Evolutionary conservation across 1,140 invertebrate genomes (phyloP), one percentile per base, ranked within the genome.

Genomic region (Drosophila teissieri): DNA sequence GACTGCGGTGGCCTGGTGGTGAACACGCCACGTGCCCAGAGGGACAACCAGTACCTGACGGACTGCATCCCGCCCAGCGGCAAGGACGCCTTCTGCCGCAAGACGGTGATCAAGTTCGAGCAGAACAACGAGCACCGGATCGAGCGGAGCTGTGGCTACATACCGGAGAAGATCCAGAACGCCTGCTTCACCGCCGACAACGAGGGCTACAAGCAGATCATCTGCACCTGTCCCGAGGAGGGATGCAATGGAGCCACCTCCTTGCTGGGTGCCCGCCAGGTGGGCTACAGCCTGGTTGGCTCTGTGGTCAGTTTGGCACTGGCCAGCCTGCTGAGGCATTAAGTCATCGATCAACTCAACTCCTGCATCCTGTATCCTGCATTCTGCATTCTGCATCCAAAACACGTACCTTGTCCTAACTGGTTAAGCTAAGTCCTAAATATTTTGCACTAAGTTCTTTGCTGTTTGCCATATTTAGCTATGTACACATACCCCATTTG

Each of bases 1-100:
- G 93, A 95, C 61, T 97, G 96, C 85, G 92, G 93, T 8, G 92
- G 94, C 6, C 54, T 91, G 15, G 10, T 83, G 54, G 73, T 91
- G 6, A 88, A 76, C 27, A 91, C 91, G 1, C 88, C 91, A 2
- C 73, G 77, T 7, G 85, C 64, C 40, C 80, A 77, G 46, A 73
- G 70, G 3, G 83, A 91, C 45, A 76, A 89, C 36, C 82, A 82
- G 46, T 92, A 68, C 27, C 67, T 92, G 14, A 55, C 36, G 27
- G 91, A 92, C 2, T 92, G 91, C 37, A 15, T 24, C 0, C 19
- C 31, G 1, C 48, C 49, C 1, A 64, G 19, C 0, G 73, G 72
- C 2, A n/a, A 60, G 44, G 8, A 48, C 37, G 51, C 74, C 2
- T 92, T 91, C 40, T 92, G 90, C 53, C 88, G 91, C 19, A 92